Conservation (phyloP, 2,888 invertebrate genomes). For the Leptinotarsa tumamoca region DNA sequence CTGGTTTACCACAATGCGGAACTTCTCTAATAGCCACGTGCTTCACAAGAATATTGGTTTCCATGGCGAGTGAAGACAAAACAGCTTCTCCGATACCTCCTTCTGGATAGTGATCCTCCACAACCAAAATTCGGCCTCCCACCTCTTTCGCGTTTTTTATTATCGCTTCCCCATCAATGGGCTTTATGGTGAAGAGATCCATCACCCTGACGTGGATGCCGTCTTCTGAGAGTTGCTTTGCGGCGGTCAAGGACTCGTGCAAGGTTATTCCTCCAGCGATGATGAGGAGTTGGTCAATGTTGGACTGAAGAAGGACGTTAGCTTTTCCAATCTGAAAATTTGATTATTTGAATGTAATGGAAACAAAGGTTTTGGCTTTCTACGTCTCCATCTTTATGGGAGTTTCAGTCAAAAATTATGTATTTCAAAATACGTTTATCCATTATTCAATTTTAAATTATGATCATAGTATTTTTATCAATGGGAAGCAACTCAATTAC, state of each 20-base stretch:
- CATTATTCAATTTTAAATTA: too few relatives aligned
- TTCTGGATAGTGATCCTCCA: constrained; percentile 96
- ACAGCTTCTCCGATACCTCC: constrained; percentile 97
- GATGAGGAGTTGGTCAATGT: constrained; percentile 82
- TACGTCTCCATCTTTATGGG: neutral
- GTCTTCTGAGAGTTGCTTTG: constrained; percentile 75
- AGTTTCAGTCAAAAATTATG: too few relatives aligned
- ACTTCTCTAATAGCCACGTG: constrained; percentile 83
- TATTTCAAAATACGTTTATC: too few relatives aligned
- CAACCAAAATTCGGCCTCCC: constrained; percentile 85
- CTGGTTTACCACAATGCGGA: constrained; percentile 91
- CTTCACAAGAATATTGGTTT: constrained; percentile 76
- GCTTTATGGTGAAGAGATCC: constrained; percentile 95
- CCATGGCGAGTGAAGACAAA: constrained; percentile 77
- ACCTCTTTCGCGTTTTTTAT: constrained; percentile 78
- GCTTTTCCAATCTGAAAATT: constrained; percentile 74
- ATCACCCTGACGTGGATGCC: constrained; percentile 83
- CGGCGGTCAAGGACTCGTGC: constrained; percentile 87
- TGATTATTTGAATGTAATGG: neutral
- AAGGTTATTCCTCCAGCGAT: constrained; percentile 93
- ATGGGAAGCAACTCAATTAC: too few relatives aligned
- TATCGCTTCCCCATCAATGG: constrained; percentile 84
- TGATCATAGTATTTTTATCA: too few relatives aligned
- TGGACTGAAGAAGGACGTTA: constrained; percentile 79
- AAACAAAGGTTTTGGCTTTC: neutral